Evolutionary conservation across 2,113 vertebrate genomes (phyloP), one percentile per base, ranked within the genome.

Genomic region (Campylorhamphus procurvoides): DNA sequence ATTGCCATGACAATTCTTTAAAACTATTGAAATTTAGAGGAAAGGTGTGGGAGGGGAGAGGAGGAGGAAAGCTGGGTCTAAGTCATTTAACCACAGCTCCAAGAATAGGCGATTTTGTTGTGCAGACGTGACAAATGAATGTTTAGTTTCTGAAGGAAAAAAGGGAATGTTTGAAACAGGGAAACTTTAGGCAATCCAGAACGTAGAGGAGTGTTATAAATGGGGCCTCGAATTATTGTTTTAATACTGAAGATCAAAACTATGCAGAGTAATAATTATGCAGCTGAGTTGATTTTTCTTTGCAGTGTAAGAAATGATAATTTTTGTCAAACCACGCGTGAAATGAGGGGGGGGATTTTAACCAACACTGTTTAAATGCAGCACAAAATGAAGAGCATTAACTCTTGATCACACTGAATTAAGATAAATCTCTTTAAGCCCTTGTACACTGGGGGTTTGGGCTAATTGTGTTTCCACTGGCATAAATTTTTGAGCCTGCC

Each of bases 21-120:
- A 90, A 93, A 59, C 33, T 84, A 78, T 81, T 78, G 52, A 94
- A 87, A 84, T 90, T 81, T 71, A 88, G 80, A 90, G 69, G 83
- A 78, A 93, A 88, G 46, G 25, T 89, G 93, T 96, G 69, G 96
- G 96, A 93, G 94, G 83, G 24, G 11, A 81, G 17, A 37, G 18
- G 75, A 62, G 50, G 49, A 78, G 74, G 81, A 83, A 88, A 33
- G 64, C 53, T 90, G 73, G 53, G 52, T 67, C 82, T 33, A 59
- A 71, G 35, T 53, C 17, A 1, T 90, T 90, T 94, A 96, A 95
- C 91, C 93, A 83, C 90, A 95, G 67, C 67, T 95, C 94, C 85
- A 67, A 67, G 90, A 96, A 96, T 94, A 97, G 89, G 75, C 2
- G 23, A 66, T 37, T 90, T 35, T 85, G 63, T n/a, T 37, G 85